phyloP scores from a whole-genome alignment of 2,888 invertebrate species.

The Aphidoletes aphidimyza region DNA sequence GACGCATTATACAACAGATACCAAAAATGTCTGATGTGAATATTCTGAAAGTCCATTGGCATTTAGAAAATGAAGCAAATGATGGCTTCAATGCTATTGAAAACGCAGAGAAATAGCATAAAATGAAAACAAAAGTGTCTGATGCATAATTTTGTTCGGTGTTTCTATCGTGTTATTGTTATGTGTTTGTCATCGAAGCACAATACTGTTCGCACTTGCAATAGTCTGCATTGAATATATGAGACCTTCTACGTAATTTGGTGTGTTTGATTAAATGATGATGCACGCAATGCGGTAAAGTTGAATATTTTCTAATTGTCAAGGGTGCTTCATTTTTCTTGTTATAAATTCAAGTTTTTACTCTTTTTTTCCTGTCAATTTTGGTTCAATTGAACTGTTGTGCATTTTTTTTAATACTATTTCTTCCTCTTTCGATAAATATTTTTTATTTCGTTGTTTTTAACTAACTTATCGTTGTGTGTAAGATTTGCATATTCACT shows the following conservation, averaged over 20 bases:
- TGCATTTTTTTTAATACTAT: too few species aligned
- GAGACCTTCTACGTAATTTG: constrained; percentile 23
- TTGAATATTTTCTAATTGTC: constrained; percentile 39
- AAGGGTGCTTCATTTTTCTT: background rate
- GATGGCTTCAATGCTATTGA: constrained; percentile 11
- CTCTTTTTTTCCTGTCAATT: background rate
- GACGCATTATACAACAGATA: background rate
- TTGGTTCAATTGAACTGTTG: background rate
- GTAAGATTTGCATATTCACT: too few species aligned
- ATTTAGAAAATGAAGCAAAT: background rate
- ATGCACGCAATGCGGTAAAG: constrained; percentile 52
- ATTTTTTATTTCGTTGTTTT: background rate
- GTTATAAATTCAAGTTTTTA: too few species aligned
- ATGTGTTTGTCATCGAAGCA: constrained; percentile 52
- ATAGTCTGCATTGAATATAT: constrained; percentile 3
- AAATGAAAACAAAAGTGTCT: constrained; percentile 14
- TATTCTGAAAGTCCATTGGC: background rate
- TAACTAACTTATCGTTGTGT: too few species aligned
- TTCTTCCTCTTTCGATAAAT: background rate
- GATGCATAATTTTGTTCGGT: constrained; percentile 40
- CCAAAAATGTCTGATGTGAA: background rate
- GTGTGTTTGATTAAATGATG: constrained; percentile 27
- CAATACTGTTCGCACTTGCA: background rate
- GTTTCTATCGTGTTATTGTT: constrained; percentile 41
- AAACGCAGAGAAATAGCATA: constrained; percentile 3